Base-by-base conservation (phyloP, 2,888 invertebrate species). In the Acanthococcus lagerstroemiae region DNA sequence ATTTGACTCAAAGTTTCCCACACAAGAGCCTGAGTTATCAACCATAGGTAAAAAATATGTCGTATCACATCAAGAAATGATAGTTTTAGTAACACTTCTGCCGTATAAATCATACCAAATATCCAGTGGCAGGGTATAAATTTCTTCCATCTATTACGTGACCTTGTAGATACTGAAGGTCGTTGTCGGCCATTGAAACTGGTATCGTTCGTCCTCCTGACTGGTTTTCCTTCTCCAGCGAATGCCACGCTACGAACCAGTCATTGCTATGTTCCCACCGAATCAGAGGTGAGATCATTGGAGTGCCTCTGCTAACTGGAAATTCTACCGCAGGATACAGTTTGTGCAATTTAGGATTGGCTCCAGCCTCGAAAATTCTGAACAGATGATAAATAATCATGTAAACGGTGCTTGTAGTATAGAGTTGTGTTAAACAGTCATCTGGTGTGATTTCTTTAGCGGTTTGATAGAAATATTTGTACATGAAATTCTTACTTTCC, bases 261-360 rank as follows among this genome's bases (percentile, higher is more conserved):
- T 86, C 83, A 68, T 84, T 83, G 19, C 82, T 80, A 72, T 95
- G 94, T 71, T 95, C 88, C 94, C 95, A 95, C 69, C 83, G 83
- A n/a, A 95, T 82, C 1, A 88, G 78, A 4, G 91, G 86, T 0
- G 90, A 82, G 52, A 95, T 80, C 83, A 88, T 88, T 0, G 90
- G 87, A 0, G 95, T 95, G 1, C 88, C 87, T 30, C 86, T 81
- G 0, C 91, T 87, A 1, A 95, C 95, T 0, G 95, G 95, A 76
- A 84, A 91, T 50, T 82, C 73, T 0, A 91, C 79, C 24, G 80
- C 75, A 0, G 91, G 88, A 76, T 91, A 94, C 46, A 96, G 78
- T 66, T 84, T 83, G 1, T 86, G 81, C 4, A 93, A 76, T 68
- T 86, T 82, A 1, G 90, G 83, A 72, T 88, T 84, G 63, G 87